These are phyloP conservation scores for Agrochola litura DNA, from an alignment of 2,888 invertebrate species.

Conservation along the genomic window DNA sequence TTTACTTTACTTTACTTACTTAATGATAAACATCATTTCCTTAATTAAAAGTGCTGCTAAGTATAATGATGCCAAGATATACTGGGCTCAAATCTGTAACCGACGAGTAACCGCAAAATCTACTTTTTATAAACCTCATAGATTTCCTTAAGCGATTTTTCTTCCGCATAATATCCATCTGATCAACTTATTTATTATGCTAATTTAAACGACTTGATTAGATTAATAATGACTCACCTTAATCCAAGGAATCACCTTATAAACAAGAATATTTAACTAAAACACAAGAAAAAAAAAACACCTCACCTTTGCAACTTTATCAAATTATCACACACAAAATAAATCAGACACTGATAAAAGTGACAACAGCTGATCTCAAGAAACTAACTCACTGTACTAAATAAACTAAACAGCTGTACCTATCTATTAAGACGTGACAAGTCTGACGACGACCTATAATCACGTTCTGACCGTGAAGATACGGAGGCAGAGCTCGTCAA, in stretches of 20 bases:
- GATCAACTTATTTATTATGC: not conserved
- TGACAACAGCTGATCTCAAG: slow-evolving; percentile 26
- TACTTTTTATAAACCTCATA: slow-evolving; percentile 3
- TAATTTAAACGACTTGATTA: not conserved
- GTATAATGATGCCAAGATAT: not conserved
- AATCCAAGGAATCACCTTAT: not conserved
- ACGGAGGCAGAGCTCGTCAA: slow-evolving; percentile 46
- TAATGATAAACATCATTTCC: not conserved
- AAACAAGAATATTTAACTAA: not conserved
- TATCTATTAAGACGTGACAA: slow-evolving; percentile 27
- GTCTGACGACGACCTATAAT: slow-evolving; percentile 21
- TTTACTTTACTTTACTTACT: too few species aligned
- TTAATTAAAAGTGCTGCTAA: too few species aligned
- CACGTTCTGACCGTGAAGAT: slow-evolving; percentile 54
- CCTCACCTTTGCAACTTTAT: slow-evolving; percentile 9
- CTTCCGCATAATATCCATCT: slow-evolving; percentile 18
- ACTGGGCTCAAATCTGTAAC: not conserved
- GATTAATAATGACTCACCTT: slow-evolving; percentile 24
- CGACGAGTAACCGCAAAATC: not conserved
- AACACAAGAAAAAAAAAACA: not conserved
- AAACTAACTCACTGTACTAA: slow-evolving; percentile 36
- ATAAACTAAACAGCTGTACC: not conserved
- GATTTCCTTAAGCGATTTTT: slow-evolving; percentile 23
- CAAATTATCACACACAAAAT: not conserved
- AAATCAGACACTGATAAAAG: slow-evolving; percentile 33